A percentile compares a stretch with the other conserved stretches of the same genome.
Evolutionary conservation across 1,140 invertebrate species (phyloP).

Genomic region (Euura saliciscinereae): DNA sequence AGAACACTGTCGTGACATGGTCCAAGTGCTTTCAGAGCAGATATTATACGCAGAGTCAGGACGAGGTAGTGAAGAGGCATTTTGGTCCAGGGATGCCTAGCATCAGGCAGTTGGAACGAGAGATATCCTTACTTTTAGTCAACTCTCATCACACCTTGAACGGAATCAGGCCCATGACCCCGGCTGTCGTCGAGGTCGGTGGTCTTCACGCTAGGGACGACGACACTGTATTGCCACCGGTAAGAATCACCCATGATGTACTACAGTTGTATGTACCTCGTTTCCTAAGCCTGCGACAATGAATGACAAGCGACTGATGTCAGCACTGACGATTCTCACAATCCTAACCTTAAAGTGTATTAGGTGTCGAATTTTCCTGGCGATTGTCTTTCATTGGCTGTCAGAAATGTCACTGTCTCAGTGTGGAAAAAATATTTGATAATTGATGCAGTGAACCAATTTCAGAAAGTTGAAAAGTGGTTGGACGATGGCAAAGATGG

Average conservation of each 20-base stretch:
- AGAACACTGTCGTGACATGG: constrained; percentile 51
- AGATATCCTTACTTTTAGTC: constrained; percentile 60
- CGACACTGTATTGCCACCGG: constrained; percentile 26
- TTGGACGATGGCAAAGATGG: constrained; percentile 24
- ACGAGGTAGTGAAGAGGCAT: constrained; percentile 46
- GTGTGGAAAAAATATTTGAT: not conserved
- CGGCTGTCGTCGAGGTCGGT: constrained; percentile 64
- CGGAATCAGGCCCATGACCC: constrained; percentile 54
- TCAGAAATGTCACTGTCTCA: too few relatives aligned
- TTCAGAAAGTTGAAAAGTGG: constrained; percentile 30
- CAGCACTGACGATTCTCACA: too few relatives aligned
- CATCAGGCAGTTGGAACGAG: constrained; percentile 53
- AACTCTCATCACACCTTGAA: constrained; percentile 64
- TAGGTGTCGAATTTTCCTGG: too few relatives aligned
- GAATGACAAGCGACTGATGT: too few relatives aligned
- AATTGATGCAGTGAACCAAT: not conserved
- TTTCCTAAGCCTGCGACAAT: too few relatives aligned
- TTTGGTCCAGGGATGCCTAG: constrained; percentile 49
- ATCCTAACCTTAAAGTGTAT: too few relatives aligned
- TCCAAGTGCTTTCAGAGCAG: constrained; percentile 30
- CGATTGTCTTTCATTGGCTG: too few relatives aligned
- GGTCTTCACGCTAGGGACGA: constrained; percentile 62
- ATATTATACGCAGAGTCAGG: constrained; percentile 31
- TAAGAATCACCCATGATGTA: constrained; percentile 23
- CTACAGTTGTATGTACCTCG: too few relatives aligned